These are phyloP conservation scores for Cataglyphis rosenhaueri DNA, from an alignment of 2,888 invertebrate species.

Conservation along the genomic window DNA sequence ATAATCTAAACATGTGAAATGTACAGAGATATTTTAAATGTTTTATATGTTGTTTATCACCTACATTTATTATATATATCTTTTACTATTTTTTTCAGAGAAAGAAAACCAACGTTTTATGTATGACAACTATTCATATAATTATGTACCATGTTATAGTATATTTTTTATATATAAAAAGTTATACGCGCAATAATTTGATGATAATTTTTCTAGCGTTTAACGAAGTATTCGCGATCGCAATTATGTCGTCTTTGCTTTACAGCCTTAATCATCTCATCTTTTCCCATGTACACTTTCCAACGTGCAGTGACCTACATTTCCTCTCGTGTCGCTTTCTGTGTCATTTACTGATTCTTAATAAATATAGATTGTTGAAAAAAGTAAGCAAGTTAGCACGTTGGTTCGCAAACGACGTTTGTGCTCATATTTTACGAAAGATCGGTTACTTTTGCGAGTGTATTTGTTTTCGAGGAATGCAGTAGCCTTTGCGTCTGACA, in stretches of 20 bases:
- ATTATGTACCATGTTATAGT: not conserved
- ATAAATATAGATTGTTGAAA: constrained; percentile 56
- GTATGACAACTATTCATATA: not conserved
- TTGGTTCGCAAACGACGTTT: constrained; percentile 58
- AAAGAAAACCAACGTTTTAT: not conserved
- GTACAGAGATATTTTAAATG: not conserved
- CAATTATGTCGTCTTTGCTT: constrained; percentile 57
- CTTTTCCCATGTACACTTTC: constrained; percentile 46
- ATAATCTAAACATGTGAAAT: constrained; percentile 5
- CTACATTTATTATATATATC: not conserved
- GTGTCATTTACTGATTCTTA: constrained; percentile 59
- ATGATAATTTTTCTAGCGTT: constrained; percentile 13
- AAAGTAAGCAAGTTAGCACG: constrained; percentile 74
- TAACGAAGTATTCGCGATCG: constrained; percentile 32
- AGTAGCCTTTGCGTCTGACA: constrained; percentile 58
- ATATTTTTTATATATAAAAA: not conserved
- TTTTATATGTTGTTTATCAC: not conserved
- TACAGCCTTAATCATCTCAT: constrained; percentile 62
- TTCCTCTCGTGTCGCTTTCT: constrained; percentile 55
- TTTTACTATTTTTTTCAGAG: constrained; percentile 4
- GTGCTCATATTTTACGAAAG: constrained; percentile 56
- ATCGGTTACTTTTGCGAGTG: constrained; percentile 56
- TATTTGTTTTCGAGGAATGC: constrained; percentile 52
- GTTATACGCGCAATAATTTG: not conserved
- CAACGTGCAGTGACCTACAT: constrained; percentile 49